A percentile compares a stretch with the other conserved stretches of the same genome.
Evolutionary conservation across 2,113 vertebrate species (phyloP).

Genomic region (Silurus asotus): DNA sequence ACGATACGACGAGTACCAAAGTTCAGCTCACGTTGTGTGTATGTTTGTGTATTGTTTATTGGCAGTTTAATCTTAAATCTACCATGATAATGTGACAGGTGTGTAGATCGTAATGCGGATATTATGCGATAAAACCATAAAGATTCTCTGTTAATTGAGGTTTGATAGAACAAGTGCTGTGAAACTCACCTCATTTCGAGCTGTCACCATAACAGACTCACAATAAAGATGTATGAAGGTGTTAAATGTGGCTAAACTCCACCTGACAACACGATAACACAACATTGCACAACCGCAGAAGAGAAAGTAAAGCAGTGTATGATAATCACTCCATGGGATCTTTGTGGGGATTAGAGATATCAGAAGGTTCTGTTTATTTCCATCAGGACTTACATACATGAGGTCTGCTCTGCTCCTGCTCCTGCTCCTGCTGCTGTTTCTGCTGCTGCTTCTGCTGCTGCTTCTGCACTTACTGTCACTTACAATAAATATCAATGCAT

Average conservation of each 20-base stretch:
- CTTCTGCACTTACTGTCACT: slow-evolving; percentile 41
- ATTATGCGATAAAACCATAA: not conserved
- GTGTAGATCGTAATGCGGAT: not conserved
- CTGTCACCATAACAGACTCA: not conserved
- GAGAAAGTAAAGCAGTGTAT: not conserved
- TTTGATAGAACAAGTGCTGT: slow-evolving; percentile 11
- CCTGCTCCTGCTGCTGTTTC: slow-evolving; percentile 5
- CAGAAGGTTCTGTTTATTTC: slow-evolving; percentile 9
- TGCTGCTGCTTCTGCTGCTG: slow-evolving; percentile 32
- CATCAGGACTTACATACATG: slow-evolving; percentile 17
- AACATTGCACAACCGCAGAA: not conserved
- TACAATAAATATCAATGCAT: slow-evolving; percentile 36
- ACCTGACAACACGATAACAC: not conserved
- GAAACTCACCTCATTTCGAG: not conserved
- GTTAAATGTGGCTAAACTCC: slow-evolving; percentile 21
- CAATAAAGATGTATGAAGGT: slow-evolving; percentile 8
- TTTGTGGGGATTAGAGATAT: not conserved
- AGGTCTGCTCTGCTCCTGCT: slow-evolving; percentile 21
- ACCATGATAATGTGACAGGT: not conserved
- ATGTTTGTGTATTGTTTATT: not conserved
- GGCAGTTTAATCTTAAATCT: not conserved
- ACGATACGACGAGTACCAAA: slow-evolving; percentile 11
- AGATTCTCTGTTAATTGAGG: not conserved
- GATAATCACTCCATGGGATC: not conserved
- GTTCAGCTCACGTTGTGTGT: not conserved